Conservation (phyloP, 2,888 invertebrate species). For the Limnephilus lunatus region DNA sequence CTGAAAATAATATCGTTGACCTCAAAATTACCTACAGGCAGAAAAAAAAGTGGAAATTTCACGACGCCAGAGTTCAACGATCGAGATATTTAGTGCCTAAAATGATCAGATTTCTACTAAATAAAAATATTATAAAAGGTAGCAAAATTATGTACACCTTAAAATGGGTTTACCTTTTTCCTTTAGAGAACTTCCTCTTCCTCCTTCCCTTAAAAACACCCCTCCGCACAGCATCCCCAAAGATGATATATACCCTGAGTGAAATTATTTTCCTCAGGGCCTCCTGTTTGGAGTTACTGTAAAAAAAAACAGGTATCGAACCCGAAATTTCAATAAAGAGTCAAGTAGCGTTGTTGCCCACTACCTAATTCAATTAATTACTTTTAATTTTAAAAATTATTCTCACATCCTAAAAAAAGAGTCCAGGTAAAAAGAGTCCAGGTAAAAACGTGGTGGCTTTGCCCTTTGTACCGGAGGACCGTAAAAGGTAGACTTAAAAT, state of each 20-base stretch:
- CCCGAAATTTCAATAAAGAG: background rate
- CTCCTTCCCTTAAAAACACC: too few relatives aligned
- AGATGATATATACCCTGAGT: too few relatives aligned
- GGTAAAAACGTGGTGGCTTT: background rate
- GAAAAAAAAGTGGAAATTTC: background rate
- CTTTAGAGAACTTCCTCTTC: too few relatives aligned
- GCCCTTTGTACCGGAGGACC: background rate
- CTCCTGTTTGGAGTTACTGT: too few relatives aligned
- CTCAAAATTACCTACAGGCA: background rate
- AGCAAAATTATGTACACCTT: too few relatives aligned
- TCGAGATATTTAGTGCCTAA: background rate
- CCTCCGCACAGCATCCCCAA: too few relatives aligned
- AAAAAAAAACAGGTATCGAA: background rate
- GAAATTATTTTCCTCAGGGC: too few relatives aligned
- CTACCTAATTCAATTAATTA: background rate
- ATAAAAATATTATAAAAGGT: background rate
- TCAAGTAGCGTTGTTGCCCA: background rate
- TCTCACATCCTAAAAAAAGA: background rate
- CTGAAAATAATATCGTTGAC: background rate
- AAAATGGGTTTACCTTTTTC: too few relatives aligned
- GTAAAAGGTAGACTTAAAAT: background rate
- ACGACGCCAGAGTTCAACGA: background rate
- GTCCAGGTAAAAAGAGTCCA: background rate
- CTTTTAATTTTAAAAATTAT: background rate
- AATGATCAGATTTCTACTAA: too few relatives aligned